These are phyloP conservation scores for Peromyscus maniculatus DNA, from an alignment of 2,113 vertebrate genomes.

Conservation along the genomic window DNA sequence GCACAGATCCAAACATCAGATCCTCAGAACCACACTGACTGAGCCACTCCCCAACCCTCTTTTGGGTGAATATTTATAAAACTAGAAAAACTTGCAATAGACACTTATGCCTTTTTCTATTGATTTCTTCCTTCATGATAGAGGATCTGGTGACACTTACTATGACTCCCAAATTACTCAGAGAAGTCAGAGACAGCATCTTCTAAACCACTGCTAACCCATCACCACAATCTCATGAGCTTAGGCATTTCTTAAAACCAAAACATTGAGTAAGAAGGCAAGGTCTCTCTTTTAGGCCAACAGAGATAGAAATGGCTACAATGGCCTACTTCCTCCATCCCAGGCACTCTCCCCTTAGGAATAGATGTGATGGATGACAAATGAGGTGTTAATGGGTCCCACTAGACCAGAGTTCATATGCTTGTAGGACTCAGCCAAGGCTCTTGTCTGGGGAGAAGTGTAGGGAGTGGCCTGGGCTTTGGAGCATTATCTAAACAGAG, in stretches of 20 bases:
- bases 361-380: constrained; percentile 69
- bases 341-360: constrained; percentile 51
- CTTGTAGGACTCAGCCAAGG: constrained; percentile 54
- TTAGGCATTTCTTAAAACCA: constrained; percentile 1
- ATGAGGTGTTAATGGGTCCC: constrained; percentile 75
- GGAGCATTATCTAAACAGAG: constrained; percentile 1
- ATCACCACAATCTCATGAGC: neutral
- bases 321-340: neutral
- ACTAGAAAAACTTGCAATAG: neutral
- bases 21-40: neutral
- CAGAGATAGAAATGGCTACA: constrained; percentile 30
- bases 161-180: neutral
- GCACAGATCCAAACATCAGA: neutral
- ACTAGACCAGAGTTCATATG: constrained; percentile 50
- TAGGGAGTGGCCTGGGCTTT: neutral
- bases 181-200: constrained; percentile 23
- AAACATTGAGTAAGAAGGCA: constrained; percentile 5
- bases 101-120: constrained; percentile 5
- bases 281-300: neutral
- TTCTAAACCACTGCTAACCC: neutral
- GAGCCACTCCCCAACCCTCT: neutral
- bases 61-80: neutral
- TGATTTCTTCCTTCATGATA: neutral
- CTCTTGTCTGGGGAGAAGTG: constrained; percentile 37
- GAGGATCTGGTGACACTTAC: constrained; percentile 10